A percentile compares a stretch with the other conserved stretches of the same genome.
These are phyloP conservation scores for Tetropium fuscum DNA, from an alignment of 2,888 invertebrate species.

Conservation along the genomic window DNA sequence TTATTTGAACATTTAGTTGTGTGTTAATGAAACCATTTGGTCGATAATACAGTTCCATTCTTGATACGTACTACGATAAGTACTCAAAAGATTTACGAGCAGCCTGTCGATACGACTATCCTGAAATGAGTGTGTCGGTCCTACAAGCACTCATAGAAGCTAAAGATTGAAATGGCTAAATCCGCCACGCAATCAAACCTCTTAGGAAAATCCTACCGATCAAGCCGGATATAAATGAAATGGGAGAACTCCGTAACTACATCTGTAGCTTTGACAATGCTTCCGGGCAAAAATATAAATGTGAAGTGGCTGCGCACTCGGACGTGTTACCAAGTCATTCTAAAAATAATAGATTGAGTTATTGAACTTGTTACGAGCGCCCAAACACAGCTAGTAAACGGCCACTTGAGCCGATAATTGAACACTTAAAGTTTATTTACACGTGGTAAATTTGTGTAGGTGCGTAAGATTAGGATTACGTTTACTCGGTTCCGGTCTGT, in stretches of 20 bases:
- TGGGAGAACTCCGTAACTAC: background rate
- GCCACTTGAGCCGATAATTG: conserved; percentile 1
- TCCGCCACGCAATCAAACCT: background rate
- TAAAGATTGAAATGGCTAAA: background rate
- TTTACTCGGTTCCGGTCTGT: too few relatives aligned
- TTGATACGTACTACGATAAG: too few relatives aligned
- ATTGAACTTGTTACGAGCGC: conserved; percentile 11
- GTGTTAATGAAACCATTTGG: too few relatives aligned
- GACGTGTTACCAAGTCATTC: conserved; percentile 3
- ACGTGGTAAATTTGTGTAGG: background rate
- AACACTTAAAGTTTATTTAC: conserved; percentile 10
- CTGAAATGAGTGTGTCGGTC: too few relatives aligned
- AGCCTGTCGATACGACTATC: too few relatives aligned
- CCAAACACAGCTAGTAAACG: background rate
- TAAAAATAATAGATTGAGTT: conserved; percentile 16
- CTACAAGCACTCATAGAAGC: too few relatives aligned
- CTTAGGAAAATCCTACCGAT: background rate
- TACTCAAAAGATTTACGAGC: too few relatives aligned
- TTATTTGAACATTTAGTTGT: too few relatives aligned
- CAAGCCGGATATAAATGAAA: background rate
- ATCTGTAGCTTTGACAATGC: background rate
- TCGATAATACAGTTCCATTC: too few relatives aligned
- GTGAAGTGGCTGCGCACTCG: background rate
- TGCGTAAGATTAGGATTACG: too few relatives aligned
- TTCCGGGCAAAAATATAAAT: background rate